Base-by-base conservation (phyloP, 2,888 invertebrate species). In the Archips xylosteana region DNA sequence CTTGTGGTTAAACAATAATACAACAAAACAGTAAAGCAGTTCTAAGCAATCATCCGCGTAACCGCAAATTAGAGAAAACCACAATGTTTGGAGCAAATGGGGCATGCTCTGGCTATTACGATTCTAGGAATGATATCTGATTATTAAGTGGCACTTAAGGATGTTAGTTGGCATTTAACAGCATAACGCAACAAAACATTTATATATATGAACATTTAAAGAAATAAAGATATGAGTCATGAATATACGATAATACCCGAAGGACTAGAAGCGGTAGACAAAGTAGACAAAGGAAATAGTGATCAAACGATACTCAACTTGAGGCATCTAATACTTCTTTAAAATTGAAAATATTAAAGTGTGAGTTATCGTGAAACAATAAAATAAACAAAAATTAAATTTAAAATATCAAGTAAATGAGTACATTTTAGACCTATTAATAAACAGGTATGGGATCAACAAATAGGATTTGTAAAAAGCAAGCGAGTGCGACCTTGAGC, bases 381-480 rank as follows among this genome's bases (percentile, higher is more conserved):
- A 47, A 47, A 47, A 47, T 4, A 12, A 47, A 47, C 2, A 12
- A 42, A 9, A 42, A 9, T 8, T 9, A 42, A 42, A 6, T 45
- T 12, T 45, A 45, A 12, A 45, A 10, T 9, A 45, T 45, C 9
- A 45, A 45, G 10, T 45, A 39, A 39, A 6, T 36, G 5, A 5
- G 36, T 36, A 36, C 15, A 54, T n/a, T n/a, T 15, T 1, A 15
- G 54, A n/a, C 2, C 23, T 54, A 23, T 23, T 15, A 51, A 54
- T 6, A 54, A 15, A 23, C 9, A 54, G 2, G 6, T 51, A 51
- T 5, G 4, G n/a, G 36, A 10, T 64, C 34, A 64, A 64, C 51
- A 51, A 65, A 51, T 9, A 51, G n/a, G 64, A 64, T 57, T 67
- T 59, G 64, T 60, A 49, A 15, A 23, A 64, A 64, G 49, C 49